Evolutionary conservation across 2,888 invertebrate species (phyloP).

Genomic region (Caenorhabditis sp.): DNA sequence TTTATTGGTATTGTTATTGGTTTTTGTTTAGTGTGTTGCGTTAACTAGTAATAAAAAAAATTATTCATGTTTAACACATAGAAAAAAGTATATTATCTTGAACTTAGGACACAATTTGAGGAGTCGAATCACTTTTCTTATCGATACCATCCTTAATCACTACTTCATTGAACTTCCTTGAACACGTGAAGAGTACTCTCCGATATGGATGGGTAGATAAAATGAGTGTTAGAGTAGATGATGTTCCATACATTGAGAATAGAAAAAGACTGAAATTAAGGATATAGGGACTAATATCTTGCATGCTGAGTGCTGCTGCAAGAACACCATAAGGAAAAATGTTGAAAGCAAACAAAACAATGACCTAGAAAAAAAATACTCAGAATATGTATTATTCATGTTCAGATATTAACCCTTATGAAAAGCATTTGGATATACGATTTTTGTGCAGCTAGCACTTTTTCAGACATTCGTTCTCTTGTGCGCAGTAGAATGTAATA

Average conservation of each 20-base stretch:
- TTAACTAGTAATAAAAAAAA: no score
- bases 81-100: no score
- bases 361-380: not conserved
- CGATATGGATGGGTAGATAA: not conserved
- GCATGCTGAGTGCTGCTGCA: not conserved
- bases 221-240: not conserved
- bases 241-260: not conserved
- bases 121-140: no score
- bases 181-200: no score
- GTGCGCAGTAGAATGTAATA: not conserved
- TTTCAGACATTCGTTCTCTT: not conserved
- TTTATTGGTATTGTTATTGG: no score
- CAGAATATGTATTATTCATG: not conserved
- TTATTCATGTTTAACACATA: no score
- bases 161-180: no score
- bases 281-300: not conserved
- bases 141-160: no score
- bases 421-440: not conserved
- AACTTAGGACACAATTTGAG: no score
- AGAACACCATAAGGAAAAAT: not conserved
- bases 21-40: no score
- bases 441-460: not conserved
- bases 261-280: not conserved
- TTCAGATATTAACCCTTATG: not conserved
- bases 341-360: not conserved